Evolutionary conservation across 2,797 vertebrate genomes (phyloP).

Genomic region (Enteromius radiatus): DNA sequence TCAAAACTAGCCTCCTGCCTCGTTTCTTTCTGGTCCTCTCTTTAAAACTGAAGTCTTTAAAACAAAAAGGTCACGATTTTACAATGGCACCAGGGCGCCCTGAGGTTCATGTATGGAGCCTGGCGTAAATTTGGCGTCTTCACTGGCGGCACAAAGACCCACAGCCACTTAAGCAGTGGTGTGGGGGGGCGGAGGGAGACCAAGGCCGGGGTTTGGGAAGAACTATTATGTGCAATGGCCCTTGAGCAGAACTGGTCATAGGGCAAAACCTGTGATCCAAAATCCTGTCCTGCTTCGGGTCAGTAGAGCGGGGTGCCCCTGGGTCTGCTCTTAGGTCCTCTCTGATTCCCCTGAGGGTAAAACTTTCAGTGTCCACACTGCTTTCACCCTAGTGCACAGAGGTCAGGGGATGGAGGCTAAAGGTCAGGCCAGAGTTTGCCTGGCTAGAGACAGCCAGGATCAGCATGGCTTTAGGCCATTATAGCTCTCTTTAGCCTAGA

Average conservation of each 20-base stretch:
- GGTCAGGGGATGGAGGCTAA: slow-evolving; percentile 88
- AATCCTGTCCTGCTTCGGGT: slow-evolving; percentile 91
- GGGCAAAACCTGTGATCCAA: slow-evolving; percentile 85
- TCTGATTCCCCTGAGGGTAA: slow-evolving; percentile 61
- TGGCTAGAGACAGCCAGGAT: slow-evolving; percentile 88
- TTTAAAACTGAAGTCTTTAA: slow-evolving; percentile 55
- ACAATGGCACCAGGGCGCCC: slow-evolving; percentile 73
- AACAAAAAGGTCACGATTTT: slow-evolving; percentile 73
- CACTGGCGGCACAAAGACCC: slow-evolving; percentile 48
- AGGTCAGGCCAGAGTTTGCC: slow-evolving; percentile 86
- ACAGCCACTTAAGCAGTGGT: slow-evolving; percentile 66
- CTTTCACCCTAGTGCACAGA: slow-evolving; percentile 81
- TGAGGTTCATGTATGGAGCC: slow-evolving; percentile 69
- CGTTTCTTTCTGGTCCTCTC: slow-evolving; percentile 35
- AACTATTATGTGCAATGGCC: slow-evolving; percentile 79
- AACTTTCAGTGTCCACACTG: slow-evolving; percentile 73
- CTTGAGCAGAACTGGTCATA: slow-evolving; percentile 79
- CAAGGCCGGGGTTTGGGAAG: slow-evolving; percentile 55
- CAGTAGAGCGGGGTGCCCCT: slow-evolving; percentile 86
- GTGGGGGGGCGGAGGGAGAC: slow-evolving; percentile 28
- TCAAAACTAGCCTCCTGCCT: slow-evolving; percentile 13
- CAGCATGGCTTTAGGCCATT: slow-evolving; percentile 90
- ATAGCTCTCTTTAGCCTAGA: slow-evolving; percentile 82
- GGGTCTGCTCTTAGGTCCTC: slow-evolving; percentile 76
- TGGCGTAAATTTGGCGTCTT: slow-evolving; percentile 75